Evolutionary conservation across 53 echinoderm and acorn worm species (phyloP), one percentile per base, ranked within the genome.

Genomic region (Zoroaster sp.): DNA sequence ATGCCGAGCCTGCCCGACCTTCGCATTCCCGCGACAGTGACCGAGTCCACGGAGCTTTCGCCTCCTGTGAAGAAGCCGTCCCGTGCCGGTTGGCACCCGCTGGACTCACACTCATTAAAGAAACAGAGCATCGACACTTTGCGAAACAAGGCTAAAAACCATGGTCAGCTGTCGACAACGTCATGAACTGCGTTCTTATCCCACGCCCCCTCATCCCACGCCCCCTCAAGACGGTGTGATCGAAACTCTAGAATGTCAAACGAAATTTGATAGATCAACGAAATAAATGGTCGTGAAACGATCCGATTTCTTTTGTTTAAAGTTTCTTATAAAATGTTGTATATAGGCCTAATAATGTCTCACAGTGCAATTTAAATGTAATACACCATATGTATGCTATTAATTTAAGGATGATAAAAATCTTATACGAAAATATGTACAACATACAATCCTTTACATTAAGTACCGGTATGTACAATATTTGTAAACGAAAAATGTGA

Each of bases 61-160:
- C 31, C 88, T 13, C 66, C 77, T 66, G 68, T 69, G 35, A 43
- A 49, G 67, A 21, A 45, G 78, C 8, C 88, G 4, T 12, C 14
- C 87, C 54, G 15, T 43, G 18, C 31, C 38, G 41, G 18, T 41
- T 55, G 30, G 34, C 34, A 30, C 11, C 40, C 75, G 43, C 39
- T 43, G 47, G 91, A 77, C 53, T 23, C 18, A 53, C 83, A 77
- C 40, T 72, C 59, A 41, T 30, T 80, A 41, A 80, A 88, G 78
- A 87, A 59, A 44, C 55, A 76, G 73, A 91, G 92, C 40, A 87
- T 88, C 12, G 92, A 91, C 11, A 59, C 80, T 20, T 72, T 91
- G 49, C 37, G 92, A 43, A 80, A 69, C 46, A 78, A 80, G 49
- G 92, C 88, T 25, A 52, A 30, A 34, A 45, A 53, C 41, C 92